Percentiles rank a stretch among this genome's conserved stretches.
These are phyloP conservation scores for Stegophylla sp. DNA, from an alignment of 2,888 invertebrate genomes.

Conservation along the genomic window DNA sequence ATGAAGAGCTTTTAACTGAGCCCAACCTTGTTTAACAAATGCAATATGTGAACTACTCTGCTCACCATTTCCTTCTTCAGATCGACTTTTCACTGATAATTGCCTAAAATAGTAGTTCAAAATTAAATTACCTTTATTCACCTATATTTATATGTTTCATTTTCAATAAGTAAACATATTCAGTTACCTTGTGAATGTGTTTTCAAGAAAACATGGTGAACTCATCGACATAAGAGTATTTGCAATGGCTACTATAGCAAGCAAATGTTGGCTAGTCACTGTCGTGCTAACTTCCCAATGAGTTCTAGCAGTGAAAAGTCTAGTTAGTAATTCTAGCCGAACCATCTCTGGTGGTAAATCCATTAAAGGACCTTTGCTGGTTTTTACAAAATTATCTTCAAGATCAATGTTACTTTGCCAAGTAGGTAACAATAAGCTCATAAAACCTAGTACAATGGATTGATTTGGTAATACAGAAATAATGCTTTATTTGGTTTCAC, in stretches of 20 bases:
- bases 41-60: conserved; percentile 85
- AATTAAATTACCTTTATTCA: not conserved
- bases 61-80: conserved; percentile 81
- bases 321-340: conserved; percentile 78
- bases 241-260: conserved; percentile 91
- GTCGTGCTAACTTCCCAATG: conserved; percentile 97
- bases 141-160: too few relatives aligned
- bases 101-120: conserved; percentile 53
- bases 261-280: conserved; percentile 92
- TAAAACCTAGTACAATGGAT: conserved; percentile 71
- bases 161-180: too few relatives aligned
- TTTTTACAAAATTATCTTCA: conserved; percentile 39
- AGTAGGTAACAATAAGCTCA: conserved; percentile 91
- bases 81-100: conserved; percentile 57
- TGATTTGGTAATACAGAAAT: not conserved
- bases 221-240: conserved; percentile 99
- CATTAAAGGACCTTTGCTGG: conserved; percentile 56
- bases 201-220: conserved; percentile 59
- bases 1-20: conserved; percentile 91
- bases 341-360: conserved; percentile 76
- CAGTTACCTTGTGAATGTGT: conserved; percentile 43
- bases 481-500: not conserved
- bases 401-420: conserved; percentile 70
- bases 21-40: conserved; percentile 97
- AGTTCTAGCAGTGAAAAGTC: conserved; percentile 82